A percentile compares a stretch with the other conserved stretches of the same genome.
These are phyloP conservation scores for Zoanthus solanderi DNA, from an alignment of 92 coral and sea anemone species.

Conservation along the genomic window DNA sequence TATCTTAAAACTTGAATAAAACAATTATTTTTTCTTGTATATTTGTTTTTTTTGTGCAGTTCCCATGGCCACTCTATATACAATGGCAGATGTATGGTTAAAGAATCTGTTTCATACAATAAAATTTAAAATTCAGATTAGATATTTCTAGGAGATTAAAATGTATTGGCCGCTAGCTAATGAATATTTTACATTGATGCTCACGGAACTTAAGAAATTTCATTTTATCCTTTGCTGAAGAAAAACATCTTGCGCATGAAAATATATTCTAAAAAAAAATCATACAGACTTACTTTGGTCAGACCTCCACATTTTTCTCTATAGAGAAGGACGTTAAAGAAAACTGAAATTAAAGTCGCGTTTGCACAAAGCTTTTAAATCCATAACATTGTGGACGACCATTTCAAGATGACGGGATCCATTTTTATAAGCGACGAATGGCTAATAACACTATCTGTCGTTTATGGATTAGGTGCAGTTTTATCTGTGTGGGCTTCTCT, in stretches of 20 bases:
- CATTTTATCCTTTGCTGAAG: neutral
- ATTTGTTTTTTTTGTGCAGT: neutral
- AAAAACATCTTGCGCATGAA: neutral
- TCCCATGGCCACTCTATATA: constrained; percentile 10
- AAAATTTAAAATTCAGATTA: constrained; percentile 39
- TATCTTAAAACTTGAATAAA: neutral
- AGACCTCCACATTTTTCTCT: neutral
- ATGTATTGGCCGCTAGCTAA: constrained; percentile 7
- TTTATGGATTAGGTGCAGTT: constrained; percentile 92
- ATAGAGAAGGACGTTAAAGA: neutral
- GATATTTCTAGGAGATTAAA: neutral
- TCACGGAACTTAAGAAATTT: neutral
- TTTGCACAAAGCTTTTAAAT: neutral
- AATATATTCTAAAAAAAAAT: neutral
- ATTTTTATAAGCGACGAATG: constrained; percentile 98
- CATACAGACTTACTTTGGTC: neutral
- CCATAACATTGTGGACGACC: neutral
- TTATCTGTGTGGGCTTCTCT: constrained; percentile 92
- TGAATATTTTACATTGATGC: constrained; percentile 14
- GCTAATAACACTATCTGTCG: constrained; percentile 93
- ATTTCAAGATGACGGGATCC: constrained; percentile 58
- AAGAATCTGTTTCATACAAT: constrained; percentile 8
- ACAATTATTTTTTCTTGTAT: neutral
- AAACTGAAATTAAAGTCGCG: neutral
- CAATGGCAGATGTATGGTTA: constrained; percentile 20